These are phyloP conservation scores for Spodoptera frugiperda DNA, from an alignment of 1,140 invertebrate species.

Conservation along the genomic window DNA sequence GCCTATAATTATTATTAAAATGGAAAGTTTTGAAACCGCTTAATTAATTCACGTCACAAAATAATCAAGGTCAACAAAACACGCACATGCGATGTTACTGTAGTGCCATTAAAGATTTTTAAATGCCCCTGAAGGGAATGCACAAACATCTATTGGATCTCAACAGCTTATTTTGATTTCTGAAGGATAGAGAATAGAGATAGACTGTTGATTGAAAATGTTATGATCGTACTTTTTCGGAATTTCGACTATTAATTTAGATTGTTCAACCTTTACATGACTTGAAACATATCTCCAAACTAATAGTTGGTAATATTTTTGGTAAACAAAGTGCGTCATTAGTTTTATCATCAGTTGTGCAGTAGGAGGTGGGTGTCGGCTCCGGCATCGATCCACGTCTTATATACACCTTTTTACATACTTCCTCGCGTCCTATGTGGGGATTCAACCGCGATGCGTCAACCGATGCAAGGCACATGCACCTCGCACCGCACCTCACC, in stretches of 20 bases:
- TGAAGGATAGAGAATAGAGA: not conserved
- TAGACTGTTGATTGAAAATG: not conserved
- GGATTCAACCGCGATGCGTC: constrained; percentile 82
- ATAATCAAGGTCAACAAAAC: constrained; percentile 56
- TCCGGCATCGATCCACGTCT: constrained; percentile 80
- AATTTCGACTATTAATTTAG: too few relatives aligned
- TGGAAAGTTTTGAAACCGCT: not conserved
- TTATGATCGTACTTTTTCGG: not conserved
- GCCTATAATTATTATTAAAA: too few relatives aligned
- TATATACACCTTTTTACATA: constrained; percentile 81
- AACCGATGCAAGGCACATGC: constrained; percentile 79
- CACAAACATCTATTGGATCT: constrained; percentile 28
- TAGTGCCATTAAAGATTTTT: constrained; percentile 58
- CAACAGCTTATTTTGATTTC: constrained; percentile 23
- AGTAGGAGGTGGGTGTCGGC: constrained; percentile 69
- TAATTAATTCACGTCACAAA: constrained; percentile 54
- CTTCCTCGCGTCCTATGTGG: constrained; percentile 78
- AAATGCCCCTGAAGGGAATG: constrained; percentile 30
- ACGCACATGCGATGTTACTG: constrained; percentile 58
- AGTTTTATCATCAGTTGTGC: constrained; percentile 49
- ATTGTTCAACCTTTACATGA: not conserved
- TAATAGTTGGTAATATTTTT: not conserved
- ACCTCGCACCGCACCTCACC: constrained; percentile 58
- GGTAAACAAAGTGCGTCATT: constrained; percentile 28
- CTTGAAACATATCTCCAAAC: not conserved